Percentiles rank a stretch among this genome's conserved stretches.
phyloP scores from a whole-genome alignment of 2,113 vertebrate genomes.

The Speoplatyrhinus poulsoni region DNA sequence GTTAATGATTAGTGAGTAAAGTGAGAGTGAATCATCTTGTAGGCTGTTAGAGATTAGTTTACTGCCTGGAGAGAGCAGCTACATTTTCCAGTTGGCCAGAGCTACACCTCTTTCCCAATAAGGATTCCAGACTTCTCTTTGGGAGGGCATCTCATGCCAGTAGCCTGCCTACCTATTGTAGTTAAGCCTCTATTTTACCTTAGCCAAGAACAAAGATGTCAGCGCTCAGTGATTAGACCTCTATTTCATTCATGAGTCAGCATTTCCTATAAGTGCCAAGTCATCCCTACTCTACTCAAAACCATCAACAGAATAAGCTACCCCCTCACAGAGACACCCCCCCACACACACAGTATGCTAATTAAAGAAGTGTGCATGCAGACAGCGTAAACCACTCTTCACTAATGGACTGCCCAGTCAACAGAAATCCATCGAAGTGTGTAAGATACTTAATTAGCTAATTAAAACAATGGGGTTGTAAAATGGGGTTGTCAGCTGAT shows the following conservation, averaged over 20 bases:
- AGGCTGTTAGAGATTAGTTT: slow-evolving; percentile 65
- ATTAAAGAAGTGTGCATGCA: slow-evolving; percentile 59
- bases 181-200: background rate
- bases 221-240: background rate
- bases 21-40: slow-evolving; percentile 46
- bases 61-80: slow-evolving; percentile 36
- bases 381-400: slow-evolving; percentile 65
- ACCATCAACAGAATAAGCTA: background rate
- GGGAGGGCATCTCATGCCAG: background rate
- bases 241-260: slow-evolving; percentile 7
- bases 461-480: background rate
- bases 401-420: slow-evolving; percentile 45
- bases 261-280: slow-evolving; percentile 16
- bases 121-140: background rate
- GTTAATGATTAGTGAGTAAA: slow-evolving; percentile 63
- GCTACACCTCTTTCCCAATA: slow-evolving; percentile 1
- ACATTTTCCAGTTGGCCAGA: slow-evolving; percentile 15
- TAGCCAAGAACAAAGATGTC: background rate
- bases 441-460: slow-evolving; percentile 18
- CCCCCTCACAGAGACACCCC: background rate
- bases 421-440: slow-evolving; percentile 44
- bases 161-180: background rate
- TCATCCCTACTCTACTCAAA: background rate
- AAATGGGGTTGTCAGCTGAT: background rate
- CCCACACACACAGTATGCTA: slow-evolving; percentile 49